phyloP scores from a whole-genome alignment of 2,113 vertebrate genomes.

The Poeciliopsis occidentalis region DNA sequence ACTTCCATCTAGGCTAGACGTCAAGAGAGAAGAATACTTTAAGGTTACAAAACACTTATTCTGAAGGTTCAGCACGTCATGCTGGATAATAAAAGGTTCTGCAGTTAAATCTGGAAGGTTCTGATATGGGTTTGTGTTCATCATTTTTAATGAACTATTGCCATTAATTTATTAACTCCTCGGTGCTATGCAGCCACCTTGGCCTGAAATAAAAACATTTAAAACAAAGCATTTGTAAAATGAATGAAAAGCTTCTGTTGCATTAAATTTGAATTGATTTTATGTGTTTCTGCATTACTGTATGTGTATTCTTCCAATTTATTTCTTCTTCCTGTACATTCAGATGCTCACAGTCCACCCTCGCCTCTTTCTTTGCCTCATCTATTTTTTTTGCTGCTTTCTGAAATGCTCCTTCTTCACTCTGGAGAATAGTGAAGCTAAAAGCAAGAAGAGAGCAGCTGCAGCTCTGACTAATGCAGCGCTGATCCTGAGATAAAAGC shows the following conservation, averaged over 20 bases:
- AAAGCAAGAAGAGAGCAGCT: constrained; percentile 31
- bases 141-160: background rate
- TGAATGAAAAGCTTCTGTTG: background rate
- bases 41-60: background rate
- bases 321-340: background rate
- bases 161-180: background rate
- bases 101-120: too few relatives aligned
- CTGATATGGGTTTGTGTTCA: too few relatives aligned
- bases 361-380: constrained; percentile 2
- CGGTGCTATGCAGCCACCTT: background rate
- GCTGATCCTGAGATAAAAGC: constrained; percentile 48
- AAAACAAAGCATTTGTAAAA: background rate
- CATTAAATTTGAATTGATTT: background rate
- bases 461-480: constrained; percentile 34
- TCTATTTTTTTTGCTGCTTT: background rate
- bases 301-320: too few relatives aligned
- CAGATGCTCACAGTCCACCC: background rate
- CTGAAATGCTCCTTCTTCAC: constrained; percentile 10
- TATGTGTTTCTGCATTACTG: too few relatives aligned
- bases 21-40: background rate
- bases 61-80: background rate
- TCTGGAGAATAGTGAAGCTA: constrained; percentile 40
- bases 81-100: background rate
- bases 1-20: background rate
- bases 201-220: background rate